Conservation (phyloP, 2,113 vertebrate genomes). For the Heteronetta atricapilla region DNA sequence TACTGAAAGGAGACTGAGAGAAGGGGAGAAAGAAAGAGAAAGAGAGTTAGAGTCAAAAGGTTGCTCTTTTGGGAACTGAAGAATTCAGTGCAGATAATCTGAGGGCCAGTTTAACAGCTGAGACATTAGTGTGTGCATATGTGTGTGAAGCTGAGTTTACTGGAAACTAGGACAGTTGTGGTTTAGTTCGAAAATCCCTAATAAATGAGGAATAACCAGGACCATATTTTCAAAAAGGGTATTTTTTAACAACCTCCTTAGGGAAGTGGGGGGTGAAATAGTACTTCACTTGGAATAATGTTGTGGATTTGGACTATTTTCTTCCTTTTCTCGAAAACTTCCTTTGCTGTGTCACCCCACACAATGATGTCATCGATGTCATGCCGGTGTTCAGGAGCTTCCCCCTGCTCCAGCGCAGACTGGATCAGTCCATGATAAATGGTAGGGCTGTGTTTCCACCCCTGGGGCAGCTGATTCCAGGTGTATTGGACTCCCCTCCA, state of each 20-base stretch:
- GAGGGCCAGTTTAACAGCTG: not conserved
- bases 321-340: no score
- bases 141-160: constrained; percentile 14
- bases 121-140: not conserved
- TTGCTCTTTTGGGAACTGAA: not conserved
- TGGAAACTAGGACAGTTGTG: constrained; percentile 13
- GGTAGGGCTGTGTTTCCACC: no score
- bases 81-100: not conserved
- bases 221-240: not conserved
- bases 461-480: no score
- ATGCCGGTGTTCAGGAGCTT: no score
- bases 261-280: not conserved
- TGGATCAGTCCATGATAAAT: no score
- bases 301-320: no score
- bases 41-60: not conserved
- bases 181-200: constrained; percentile 30
- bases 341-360: no score
- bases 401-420: no score
- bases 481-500: no score
- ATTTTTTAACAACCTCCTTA: constrained; percentile 23
- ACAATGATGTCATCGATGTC: no score
- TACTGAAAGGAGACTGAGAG: not conserved
- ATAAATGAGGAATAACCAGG: not conserved
- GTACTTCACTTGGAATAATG: not conserved
- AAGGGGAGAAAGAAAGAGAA: not conserved